These are phyloP conservation scores for Coilia nasus DNA, from an alignment of 2,797 vertebrate species.

Conservation along the genomic window DNA sequence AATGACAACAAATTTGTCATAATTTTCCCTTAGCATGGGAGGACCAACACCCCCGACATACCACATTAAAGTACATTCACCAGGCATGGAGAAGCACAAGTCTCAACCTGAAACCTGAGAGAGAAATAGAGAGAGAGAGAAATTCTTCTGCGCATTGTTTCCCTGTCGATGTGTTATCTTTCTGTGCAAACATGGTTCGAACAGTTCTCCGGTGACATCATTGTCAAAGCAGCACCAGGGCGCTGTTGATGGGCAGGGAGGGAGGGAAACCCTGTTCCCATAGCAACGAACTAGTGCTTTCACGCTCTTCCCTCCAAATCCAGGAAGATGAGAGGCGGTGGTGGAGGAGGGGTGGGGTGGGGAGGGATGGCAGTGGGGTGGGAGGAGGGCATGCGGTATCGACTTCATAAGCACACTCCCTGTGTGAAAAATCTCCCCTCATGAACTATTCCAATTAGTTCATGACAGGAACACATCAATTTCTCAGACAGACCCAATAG, in stretches of 20 bases:
- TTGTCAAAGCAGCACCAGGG: constrained; percentile 41
- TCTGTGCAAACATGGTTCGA: constrained; percentile 8
- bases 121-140: not conserved
- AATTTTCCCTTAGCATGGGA: not conserved
- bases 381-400: no score
- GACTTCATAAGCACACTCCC: not conserved
- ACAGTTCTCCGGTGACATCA: constrained; percentile 58
- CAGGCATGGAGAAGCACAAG: not conserved
- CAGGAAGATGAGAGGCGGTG: not conserved
- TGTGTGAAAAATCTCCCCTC: not conserved
- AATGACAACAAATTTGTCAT: not conserved
- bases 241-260: constrained; percentile 30
- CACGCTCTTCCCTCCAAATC: constrained; percentile 34
- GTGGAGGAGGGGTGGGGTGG: not conserved
- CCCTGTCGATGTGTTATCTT: not conserved
- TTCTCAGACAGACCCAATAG: not conserved
- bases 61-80: not conserved
- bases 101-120: not conserved
- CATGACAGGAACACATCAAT: not conserved
- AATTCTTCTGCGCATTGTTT: not conserved
- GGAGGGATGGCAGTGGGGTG: no score
- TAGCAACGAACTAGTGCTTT: constrained; percentile 57
- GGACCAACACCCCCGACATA: not conserved
- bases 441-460: not conserved
- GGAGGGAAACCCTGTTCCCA: constrained; percentile 59